Base-by-base conservation (phyloP, 2,113 vertebrate species). In the Syngnathus scovelli region DNA sequence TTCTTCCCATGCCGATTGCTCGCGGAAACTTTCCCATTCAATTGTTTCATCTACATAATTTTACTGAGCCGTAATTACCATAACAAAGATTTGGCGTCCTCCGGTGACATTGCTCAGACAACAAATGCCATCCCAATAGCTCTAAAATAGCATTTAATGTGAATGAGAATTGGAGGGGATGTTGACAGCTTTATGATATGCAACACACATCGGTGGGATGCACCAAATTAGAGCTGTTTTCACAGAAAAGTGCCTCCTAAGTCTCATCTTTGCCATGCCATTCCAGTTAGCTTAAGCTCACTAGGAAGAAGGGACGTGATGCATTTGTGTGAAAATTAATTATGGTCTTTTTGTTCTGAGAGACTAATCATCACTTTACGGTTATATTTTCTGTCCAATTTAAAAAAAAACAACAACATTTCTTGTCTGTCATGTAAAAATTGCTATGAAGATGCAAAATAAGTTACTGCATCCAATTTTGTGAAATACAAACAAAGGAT, bases 21-120 rank as follows among this genome's bases (percentile, higher is more conserved):
- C 44, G 18, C 78, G 69, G 60, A 76, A 86, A 86, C 78, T 77
- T 85, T 77, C 69, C 75, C 71, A 71, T 85, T 86, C 68, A 76
- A 76, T 86, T 86, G 80, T 78, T 87, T 81, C 79, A 86, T 88
- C 73, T 78, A 69, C 85, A 85, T 81, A 79, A 85, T 85, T 86
- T 85, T 67, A 70, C 64, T 73, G 76, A 72, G 60, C 73, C 67
- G 68, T 76, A 83, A 88, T 88, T 82, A 87, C 70, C 85, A 86
- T 81, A 78, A 85, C 76, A 85, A 85, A 80, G 83, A 83, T 81
- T 71, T 78, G 72, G 54, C 79, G 80, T 87, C 80, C 87, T 89
- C 78, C 2, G 51, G 76, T 86, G 82, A 78, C 76, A 82, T 76
- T 70, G 77, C 78, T 83, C 71, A 67, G 58, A 71, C 66, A 81